These are phyloP conservation scores for Chromoteleia sp. DNA, from an alignment of 2,888 invertebrate genomes.

Conservation along the genomic window DNA sequence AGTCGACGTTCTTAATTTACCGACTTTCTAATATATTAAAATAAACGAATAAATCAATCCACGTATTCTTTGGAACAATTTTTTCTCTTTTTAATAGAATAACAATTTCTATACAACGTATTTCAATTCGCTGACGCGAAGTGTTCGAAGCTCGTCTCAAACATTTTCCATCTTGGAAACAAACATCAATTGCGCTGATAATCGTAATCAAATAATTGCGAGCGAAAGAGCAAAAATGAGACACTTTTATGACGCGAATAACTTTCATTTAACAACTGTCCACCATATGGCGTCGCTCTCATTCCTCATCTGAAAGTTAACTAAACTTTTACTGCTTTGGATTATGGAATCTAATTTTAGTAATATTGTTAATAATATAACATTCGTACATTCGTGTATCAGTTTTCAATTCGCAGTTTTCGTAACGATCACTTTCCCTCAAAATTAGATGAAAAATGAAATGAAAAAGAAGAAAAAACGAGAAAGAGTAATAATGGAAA, in stretches of 20 bases:
- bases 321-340: conserved; percentile 59
- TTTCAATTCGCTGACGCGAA: too few relatives aligned
- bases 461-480: too few relatives aligned
- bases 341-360: conserved; percentile 62
- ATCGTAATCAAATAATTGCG: conserved; percentile 46
- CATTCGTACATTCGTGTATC: conserved; percentile 13
- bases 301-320: conserved; percentile 63
- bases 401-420: conserved; percentile 18
- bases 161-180: not conserved
- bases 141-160: not conserved
- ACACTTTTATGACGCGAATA: conserved; percentile 59
- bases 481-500: too few relatives aligned
- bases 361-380: conserved; percentile 60
- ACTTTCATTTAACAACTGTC: conserved; percentile 69
- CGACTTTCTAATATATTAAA: too few relatives aligned
- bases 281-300: conserved; percentile 61
- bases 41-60: too few relatives aligned
- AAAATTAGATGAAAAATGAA: too few relatives aligned
- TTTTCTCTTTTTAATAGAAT: too few relatives aligned
- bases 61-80: too few relatives aligned
- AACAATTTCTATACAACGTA: too few relatives aligned
- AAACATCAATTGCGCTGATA: conserved; percentile 11
- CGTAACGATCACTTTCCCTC: conserved; percentile 35
- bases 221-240: conserved; percentile 52
- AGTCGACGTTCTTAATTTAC: too few relatives aligned